Evolutionary conservation across 1,140 invertebrate genomes (phyloP).

Genomic region (Brachionus koreanus): DNA sequence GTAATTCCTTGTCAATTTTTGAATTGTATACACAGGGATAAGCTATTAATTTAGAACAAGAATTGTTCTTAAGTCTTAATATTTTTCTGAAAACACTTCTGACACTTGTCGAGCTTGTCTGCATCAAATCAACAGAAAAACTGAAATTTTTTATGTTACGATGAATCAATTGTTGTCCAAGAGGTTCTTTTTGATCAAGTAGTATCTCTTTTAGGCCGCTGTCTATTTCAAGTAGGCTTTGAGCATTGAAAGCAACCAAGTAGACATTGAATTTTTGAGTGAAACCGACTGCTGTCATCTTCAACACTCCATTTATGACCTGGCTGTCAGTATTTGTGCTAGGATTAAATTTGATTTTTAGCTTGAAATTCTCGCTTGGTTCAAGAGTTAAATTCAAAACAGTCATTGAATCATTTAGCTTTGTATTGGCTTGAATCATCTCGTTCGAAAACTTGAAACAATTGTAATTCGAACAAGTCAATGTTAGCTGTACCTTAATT

Average conservation of each 20-base stretch:
- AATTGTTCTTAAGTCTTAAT: not conserved
- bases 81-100: conserved; percentile 14
- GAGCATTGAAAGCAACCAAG: not conserved
- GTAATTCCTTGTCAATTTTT: not conserved
- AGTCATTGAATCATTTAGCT: conserved; percentile 11
- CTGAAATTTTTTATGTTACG: conserved; percentile 16
- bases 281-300: not conserved
- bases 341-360: conserved; percentile 11
- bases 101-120: not conserved
- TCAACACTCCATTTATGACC: not conserved
- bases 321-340: no score
- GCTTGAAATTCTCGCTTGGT: not conserved
- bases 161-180: not conserved
- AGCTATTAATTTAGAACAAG: not conserved
- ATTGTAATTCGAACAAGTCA: not conserved
- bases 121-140: not conserved
- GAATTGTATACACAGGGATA: conserved; percentile 23
- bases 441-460: conserved; percentile 9
- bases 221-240: not conserved
- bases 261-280: conserved; percentile 20
- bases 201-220: not conserved
- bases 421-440: not conserved
- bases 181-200: not conserved
- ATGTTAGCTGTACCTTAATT: not conserved
- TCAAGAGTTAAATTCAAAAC: not conserved